Conservation (phyloP, 2,888 invertebrate genomes). For the Chouioia cunea region DNA sequence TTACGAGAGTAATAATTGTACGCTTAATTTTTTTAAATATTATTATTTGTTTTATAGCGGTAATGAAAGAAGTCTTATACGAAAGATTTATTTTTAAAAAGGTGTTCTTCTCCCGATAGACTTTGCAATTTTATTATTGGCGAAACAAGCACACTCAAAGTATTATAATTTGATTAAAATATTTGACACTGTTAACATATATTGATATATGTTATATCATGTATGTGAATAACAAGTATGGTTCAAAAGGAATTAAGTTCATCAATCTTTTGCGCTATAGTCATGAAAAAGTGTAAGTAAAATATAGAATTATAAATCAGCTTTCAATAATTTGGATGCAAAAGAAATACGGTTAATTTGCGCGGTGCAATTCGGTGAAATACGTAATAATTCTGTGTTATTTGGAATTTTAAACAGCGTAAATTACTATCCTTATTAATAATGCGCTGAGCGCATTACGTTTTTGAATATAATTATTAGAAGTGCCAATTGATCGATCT, state of each 20-base stretch:
- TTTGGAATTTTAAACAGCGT: not conserved
- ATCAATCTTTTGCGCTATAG: conserved; percentile 10
- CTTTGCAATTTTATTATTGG: conserved; percentile 1
- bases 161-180: conserved; percentile 11
- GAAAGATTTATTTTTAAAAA: conserved; percentile 8
- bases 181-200: conserved; percentile 8
- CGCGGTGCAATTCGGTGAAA: conserved; percentile 38
- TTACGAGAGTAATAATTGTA: conserved; percentile 6
- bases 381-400: conserved; percentile 12
- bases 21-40: conserved; percentile 8
- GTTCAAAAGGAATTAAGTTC: not conserved
- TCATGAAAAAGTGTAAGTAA: conserved; percentile 29
- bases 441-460: conserved; percentile 38
- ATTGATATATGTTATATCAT: no score
- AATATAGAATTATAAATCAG: conserved; percentile 29
- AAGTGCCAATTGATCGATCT: conserved; percentile 14
- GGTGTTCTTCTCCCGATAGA: not conserved
- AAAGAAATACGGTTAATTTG: conserved; percentile 15
- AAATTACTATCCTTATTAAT: conserved; percentile 3
- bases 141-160: not conserved
- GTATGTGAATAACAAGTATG: no score
- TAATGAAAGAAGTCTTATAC: not conserved
- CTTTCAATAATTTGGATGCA: not conserved
- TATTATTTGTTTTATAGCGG: no score
- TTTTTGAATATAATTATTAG: conserved; percentile 24